A percentile compares a stretch with the other conserved stretches of the same genome.
Conservation (phyloP, 1,140 invertebrate species). For the Manduca sexta region DNA sequence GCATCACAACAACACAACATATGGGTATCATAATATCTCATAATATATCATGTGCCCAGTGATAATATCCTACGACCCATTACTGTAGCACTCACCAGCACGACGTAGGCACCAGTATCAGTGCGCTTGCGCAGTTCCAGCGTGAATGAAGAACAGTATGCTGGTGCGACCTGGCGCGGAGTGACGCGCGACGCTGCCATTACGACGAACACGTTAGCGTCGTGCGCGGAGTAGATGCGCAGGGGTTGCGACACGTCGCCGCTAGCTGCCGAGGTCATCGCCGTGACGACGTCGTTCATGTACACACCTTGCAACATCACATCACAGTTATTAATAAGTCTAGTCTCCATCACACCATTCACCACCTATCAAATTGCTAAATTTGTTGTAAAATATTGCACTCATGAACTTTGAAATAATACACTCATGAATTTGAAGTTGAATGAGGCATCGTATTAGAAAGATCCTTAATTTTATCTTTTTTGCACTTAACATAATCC, state of each 20-base stretch:
- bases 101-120: slow-evolving; percentile 14
- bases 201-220: slow-evolving; percentile 22
- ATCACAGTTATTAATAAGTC: not conserved
- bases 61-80: too few species aligned
- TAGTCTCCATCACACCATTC: too few species aligned
- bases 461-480: too few species aligned
- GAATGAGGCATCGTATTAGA: too few species aligned
- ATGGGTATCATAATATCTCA: too few species aligned
- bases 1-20: too few species aligned
- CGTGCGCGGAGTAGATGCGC: slow-evolving; percentile 25
- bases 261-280: slow-evolving; percentile 2
- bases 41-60: too few species aligned
- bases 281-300: slow-evolving; percentile 21
- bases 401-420: too few species aligned
- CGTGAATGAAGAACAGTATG: slow-evolving; percentile 14
- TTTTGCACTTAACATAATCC: too few species aligned
- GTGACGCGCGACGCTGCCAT: slow-evolving; percentile 8
- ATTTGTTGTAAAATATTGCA: not conserved
- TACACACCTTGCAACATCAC: slow-evolving; percentile 15
- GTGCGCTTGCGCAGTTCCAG: slow-evolving; percentile 17
- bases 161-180: slow-evolving; percentile 13
- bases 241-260: slow-evolving; percentile 12
- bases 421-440: too few species aligned
- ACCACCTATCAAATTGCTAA: too few species aligned
- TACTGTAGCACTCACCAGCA: slow-evolving; percentile 26